These are phyloP conservation scores for Phorcus lineatus DNA, from an alignment of 2,888 invertebrate species.

Conservation along the genomic window DNA sequence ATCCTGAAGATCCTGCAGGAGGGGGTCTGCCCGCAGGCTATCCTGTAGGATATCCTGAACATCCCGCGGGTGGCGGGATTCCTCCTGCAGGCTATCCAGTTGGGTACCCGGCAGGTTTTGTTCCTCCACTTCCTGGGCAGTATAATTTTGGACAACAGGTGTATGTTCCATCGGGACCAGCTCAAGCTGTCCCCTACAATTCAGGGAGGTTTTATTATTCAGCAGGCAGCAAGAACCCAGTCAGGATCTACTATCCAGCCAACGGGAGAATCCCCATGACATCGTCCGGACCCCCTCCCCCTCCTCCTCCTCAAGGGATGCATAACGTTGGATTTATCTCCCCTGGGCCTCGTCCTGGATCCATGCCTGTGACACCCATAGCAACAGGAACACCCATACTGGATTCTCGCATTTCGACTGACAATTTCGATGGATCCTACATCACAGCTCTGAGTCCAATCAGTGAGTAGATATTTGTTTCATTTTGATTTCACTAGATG, in stretches of 20 bases:
- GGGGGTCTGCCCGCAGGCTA: not conserved
- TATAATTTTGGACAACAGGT: conserved; percentile 37
- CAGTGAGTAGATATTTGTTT: conserved; percentile 50
- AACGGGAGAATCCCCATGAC: conserved; percentile 38
- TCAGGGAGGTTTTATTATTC: conserved; percentile 40
- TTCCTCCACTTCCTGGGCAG: not conserved
- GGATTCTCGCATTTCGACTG: conserved; percentile 34
- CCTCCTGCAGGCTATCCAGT: not conserved
- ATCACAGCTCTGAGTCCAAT: conserved; percentile 62
- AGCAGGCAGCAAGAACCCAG: conserved; percentile 34
- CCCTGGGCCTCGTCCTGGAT: conserved; percentile 30
- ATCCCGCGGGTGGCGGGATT: not conserved
- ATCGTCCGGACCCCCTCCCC: conserved; percentile 40
- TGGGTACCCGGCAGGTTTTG: not conserved
- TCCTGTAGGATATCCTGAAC: not conserved
- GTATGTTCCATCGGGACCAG: conserved; percentile 40
- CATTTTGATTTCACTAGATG: no score
- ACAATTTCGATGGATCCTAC: conserved; percentile 41
- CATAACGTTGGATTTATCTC: not conserved
- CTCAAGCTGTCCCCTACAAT: conserved; percentile 40
- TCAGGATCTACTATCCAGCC: conserved; percentile 44
- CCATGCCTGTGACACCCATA: conserved; percentile 57
- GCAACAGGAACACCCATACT: conserved; percentile 63
- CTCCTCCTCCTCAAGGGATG: conserved; percentile 34
- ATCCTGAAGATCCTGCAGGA: not conserved